A percentile compares a stretch with the other conserved stretches of the same genome.
phyloP scores from a whole-genome alignment of 2,113 vertebrate genomes.

The Rhagologus leucostigma region DNA sequence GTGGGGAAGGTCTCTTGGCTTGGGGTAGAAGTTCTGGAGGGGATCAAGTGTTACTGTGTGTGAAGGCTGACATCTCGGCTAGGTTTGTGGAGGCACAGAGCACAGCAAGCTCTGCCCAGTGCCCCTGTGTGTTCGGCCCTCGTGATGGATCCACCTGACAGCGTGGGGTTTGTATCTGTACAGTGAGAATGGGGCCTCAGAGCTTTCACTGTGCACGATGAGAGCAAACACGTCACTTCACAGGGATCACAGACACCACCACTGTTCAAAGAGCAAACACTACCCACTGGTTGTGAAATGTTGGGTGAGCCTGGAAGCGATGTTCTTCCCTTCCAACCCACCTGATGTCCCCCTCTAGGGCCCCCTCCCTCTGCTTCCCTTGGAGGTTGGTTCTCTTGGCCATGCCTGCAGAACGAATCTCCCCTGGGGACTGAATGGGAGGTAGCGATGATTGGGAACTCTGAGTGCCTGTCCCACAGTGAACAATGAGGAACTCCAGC shows the following conservation, averaged over 20 bases:
- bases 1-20: background rate
- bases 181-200: background rate
- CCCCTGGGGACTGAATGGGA: background rate
- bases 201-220: background rate
- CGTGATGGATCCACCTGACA: background rate
- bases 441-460: background rate
- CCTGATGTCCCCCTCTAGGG: background rate
- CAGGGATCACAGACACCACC: background rate
- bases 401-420: background rate
- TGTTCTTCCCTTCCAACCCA: background rate
- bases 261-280: background rate
- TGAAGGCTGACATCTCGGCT: background rate
- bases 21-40: background rate
- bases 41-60: background rate
- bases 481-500: slow-evolving; percentile 27
- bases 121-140: background rate
- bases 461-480: background rate
- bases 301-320: background rate
- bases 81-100: background rate
- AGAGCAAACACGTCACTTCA: background rate
- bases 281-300: background rate
- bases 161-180: background rate
- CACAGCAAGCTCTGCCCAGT: background rate
- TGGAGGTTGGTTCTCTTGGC: background rate
- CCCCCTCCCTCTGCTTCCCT: background rate